Conservation (phyloP, 1,140 invertebrate species). For the Psilanteris sp. region DNA sequence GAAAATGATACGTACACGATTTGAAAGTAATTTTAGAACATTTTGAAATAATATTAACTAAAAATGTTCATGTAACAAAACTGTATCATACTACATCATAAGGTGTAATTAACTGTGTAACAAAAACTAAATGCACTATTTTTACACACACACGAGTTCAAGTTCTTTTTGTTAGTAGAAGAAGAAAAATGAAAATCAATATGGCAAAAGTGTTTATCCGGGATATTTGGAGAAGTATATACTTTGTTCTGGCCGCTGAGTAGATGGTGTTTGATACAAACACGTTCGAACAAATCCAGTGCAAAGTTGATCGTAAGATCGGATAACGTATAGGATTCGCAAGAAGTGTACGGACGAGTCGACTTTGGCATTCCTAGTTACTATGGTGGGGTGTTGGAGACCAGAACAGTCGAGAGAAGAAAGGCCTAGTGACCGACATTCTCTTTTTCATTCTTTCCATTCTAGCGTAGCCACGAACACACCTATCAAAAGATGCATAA, state of each 20-base stretch:
- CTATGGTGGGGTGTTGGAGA: conserved; percentile 56
- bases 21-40: too few relatives aligned
- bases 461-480: conserved; percentile 58
- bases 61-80: too few relatives aligned
- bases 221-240: background rate
- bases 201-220: background rate
- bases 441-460: conserved; percentile 70
- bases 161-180: too few relatives aligned
- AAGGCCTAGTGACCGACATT: conserved; percentile 78
- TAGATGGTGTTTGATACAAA: conserved; percentile 51
- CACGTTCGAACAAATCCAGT: conserved; percentile 32
- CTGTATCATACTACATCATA: too few relatives aligned
- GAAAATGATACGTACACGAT: too few relatives aligned
- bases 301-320: conserved; percentile 35
- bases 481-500: conserved; percentile 38
- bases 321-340: conserved; percentile 34
- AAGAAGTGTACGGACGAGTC: conserved; percentile 52
- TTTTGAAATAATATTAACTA: too few relatives aligned
- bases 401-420: conserved; percentile 60
- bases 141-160: too few relatives aligned
- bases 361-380: conserved; percentile 62
- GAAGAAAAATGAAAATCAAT: background rate
- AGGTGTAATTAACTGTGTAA: too few relatives aligned
- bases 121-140: too few relatives aligned
- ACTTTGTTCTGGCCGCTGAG: conserved; percentile 23